These are phyloP conservation scores for Nymphalis c-album DNA, from an alignment of 2,888 invertebrate genomes.

Conservation along the genomic window DNA sequence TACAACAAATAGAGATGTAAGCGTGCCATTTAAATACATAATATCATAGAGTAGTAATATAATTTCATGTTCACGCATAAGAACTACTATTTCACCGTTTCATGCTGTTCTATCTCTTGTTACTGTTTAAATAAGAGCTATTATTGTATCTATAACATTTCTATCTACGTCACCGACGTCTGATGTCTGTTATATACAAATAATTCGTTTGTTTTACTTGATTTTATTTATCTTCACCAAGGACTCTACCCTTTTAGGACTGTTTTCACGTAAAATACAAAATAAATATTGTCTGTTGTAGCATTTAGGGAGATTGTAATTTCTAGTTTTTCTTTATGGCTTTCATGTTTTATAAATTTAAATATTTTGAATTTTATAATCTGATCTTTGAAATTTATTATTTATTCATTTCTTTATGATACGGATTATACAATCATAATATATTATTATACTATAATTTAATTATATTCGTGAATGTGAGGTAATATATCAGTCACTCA, in stretches of 20 bases:
- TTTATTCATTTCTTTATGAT: no score
- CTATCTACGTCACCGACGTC: neutral
- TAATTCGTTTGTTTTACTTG: conserved; percentile 9
- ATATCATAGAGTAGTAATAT: conserved; percentile 28
- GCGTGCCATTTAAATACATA: conserved; percentile 17
- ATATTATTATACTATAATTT: no score
- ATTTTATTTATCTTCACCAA: conserved; percentile 14
- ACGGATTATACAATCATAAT: no score
- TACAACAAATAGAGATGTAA: conserved; percentile 28
- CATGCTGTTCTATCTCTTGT: neutral
- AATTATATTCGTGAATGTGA: no score
- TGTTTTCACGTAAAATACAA: conserved; percentile 1
- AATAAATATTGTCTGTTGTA: conserved; percentile 6
- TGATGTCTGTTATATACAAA: neutral
- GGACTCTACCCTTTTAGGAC: conserved; percentile 5
- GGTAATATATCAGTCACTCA: no score
- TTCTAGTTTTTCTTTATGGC: neutral
- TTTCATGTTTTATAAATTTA: neutral
- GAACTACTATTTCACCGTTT: neutral
- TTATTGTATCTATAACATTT: neutral
- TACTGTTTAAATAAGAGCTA: neutral
- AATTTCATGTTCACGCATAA: conserved; percentile 9
- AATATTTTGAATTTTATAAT: neutral
- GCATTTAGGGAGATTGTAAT: neutral
- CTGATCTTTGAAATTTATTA: neutral